phyloP scores from a whole-genome alignment of 2,888 invertebrate species.

The Hydropsyche betteni region DNA sequence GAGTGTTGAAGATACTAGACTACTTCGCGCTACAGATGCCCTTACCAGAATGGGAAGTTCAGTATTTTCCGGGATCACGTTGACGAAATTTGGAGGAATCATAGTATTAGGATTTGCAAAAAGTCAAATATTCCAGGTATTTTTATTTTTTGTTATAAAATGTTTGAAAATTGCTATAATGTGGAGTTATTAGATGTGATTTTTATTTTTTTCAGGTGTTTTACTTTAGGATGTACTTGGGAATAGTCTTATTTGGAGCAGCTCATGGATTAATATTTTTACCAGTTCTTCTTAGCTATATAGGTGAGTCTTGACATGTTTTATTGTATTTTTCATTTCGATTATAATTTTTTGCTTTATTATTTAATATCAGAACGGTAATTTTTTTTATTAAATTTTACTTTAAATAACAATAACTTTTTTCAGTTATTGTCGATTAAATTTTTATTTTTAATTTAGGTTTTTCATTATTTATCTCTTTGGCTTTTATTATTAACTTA shows the following conservation, averaged over 20 bases:
- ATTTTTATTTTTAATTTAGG: no score
- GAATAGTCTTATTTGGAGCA: slow-evolving; percentile 96
- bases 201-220: slow-evolving; percentile 70
- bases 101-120: slow-evolving; percentile 96
- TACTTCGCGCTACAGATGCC: slow-evolving; percentile 82
- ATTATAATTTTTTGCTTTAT: neutral
- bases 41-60: slow-evolving; percentile 93
- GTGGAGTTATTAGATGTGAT: neutral
- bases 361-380: neutral
- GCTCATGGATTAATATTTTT: slow-evolving; percentile 97
- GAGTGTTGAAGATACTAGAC: slow-evolving; percentile 76
- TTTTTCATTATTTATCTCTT: no score
- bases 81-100: slow-evolving; percentile 98
- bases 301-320: slow-evolving; percentile 74
- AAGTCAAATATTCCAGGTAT: slow-evolving; percentile 91
- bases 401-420: no score
- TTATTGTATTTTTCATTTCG: neutral
- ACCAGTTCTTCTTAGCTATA: slow-evolving; percentile 95
- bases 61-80: slow-evolving; percentile 95
- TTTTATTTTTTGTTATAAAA: slow-evolving; percentile 22
- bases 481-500: no score
- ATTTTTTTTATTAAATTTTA: no score
- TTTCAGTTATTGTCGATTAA: no score
- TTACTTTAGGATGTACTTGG: slow-evolving; percentile 97
- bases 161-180: neutral